phyloP scores from a whole-genome alignment of 1,140 invertebrate genomes.

The Telenomus remus region DNA sequence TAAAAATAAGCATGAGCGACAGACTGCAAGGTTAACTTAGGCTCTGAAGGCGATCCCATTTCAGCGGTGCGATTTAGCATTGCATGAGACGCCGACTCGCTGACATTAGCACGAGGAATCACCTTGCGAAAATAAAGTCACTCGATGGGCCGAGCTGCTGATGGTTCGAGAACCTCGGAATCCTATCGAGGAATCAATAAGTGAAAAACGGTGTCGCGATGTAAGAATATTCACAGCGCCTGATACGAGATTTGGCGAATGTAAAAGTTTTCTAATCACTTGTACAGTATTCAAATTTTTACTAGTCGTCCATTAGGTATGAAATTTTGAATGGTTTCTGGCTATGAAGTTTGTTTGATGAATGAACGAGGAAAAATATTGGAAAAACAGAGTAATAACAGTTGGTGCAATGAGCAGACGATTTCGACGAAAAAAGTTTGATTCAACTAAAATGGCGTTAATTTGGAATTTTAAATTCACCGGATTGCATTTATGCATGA shows the following conservation, averaged over 20 bases:
- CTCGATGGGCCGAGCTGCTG: slow-evolving; percentile 7
- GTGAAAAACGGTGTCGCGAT: slow-evolving; percentile 43
- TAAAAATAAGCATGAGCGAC: slow-evolving; percentile 56
- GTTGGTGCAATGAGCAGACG: too few relatives aligned
- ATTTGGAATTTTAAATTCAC: neutral
- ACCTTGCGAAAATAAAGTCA: slow-evolving; percentile 36
- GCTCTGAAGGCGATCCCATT: slow-evolving; percentile 36
- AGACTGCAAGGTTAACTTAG: slow-evolving; percentile 17
- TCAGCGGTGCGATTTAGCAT: slow-evolving; percentile 49
- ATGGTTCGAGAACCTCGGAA: slow-evolving; percentile 18
- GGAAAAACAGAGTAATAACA: too few relatives aligned
- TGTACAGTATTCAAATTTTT: too few relatives aligned
- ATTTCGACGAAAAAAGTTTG: too few relatives aligned
- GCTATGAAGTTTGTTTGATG: too few relatives aligned
- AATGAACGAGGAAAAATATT: too few relatives aligned
- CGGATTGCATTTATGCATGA: slow-evolving; percentile 5
- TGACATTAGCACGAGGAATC: slow-evolving; percentile 30
- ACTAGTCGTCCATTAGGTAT: too few relatives aligned
- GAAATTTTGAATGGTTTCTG: too few relatives aligned
- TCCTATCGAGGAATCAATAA: slow-evolving; percentile 42
- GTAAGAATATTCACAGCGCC: neutral
- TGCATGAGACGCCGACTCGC: slow-evolving; percentile 40
- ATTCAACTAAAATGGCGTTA: neutral
- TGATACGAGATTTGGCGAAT: too few relatives aligned
- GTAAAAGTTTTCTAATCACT: too few relatives aligned